These are phyloP conservation scores for Cossypha dichroa DNA, from an alignment of 2,797 vertebrate genomes.

Conservation along the genomic window DNA sequence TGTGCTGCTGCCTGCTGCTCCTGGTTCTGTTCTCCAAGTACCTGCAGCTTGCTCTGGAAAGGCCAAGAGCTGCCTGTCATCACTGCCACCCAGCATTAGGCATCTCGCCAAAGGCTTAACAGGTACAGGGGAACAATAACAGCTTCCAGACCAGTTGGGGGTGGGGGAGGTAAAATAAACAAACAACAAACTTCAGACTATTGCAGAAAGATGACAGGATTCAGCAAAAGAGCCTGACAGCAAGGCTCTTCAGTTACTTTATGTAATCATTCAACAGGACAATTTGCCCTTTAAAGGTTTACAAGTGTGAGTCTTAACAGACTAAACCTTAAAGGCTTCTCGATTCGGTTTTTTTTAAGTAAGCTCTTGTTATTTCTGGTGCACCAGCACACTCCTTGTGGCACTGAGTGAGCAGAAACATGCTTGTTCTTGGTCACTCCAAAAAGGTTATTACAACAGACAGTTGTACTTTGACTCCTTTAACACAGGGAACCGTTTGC, in stretches of 20 bases:
- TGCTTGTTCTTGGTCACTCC: neutral
- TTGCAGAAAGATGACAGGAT: neutral
- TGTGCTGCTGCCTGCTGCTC: neutral
- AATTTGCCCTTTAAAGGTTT: neutral
- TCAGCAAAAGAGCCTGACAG: neutral
- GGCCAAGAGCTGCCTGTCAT: accelerated
- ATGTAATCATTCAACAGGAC: neutral
- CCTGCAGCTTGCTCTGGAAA: neutral
- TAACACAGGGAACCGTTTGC: neutral
- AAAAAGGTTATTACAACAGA: neutral
- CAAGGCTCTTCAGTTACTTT: neutral
- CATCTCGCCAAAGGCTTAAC: neutral
- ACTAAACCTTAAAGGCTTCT: neutral
- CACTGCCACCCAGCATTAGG: accelerated
- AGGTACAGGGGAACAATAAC: neutral
- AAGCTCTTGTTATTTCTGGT: neutral
- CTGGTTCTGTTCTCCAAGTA: accelerated
- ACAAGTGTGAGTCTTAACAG: neutral
- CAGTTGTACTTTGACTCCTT: neutral
- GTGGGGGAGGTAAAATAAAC: neutral
- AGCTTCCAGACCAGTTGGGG: accelerated
- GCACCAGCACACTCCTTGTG: neutral
- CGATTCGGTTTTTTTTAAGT: neutral
- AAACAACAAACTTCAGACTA: neutral
- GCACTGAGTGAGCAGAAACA: neutral